Conservation (phyloP, 1,140 invertebrate species). For the Aphis gossypii region DNA sequence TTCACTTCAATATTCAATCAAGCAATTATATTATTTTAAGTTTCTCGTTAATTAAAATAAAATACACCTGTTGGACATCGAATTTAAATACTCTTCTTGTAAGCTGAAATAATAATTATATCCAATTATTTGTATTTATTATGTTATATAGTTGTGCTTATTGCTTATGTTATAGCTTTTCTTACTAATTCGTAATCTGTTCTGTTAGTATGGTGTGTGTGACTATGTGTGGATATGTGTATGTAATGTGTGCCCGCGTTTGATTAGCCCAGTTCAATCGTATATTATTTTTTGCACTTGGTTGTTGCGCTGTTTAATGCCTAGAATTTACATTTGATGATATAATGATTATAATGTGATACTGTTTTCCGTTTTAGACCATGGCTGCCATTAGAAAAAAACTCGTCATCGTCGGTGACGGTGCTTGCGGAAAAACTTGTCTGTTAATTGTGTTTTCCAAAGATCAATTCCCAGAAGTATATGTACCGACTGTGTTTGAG, state of each 20-base stretch:
- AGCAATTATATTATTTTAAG: not conserved
- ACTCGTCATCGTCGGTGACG: constrained; percentile 98
- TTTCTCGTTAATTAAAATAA: not conserved
- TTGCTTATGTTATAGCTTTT: not conserved
- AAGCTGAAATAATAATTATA: not conserved
- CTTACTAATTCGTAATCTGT: not conserved
- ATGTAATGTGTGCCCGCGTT: not conserved
- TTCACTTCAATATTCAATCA: constrained; percentile 32
- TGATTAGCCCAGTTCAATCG: not conserved
- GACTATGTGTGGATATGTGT: not conserved
- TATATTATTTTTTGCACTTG: not conserved
- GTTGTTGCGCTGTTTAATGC: not conserved
- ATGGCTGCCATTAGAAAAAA: constrained; percentile 99
- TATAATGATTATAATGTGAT: not conserved
- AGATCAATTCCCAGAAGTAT: constrained; percentile 98
- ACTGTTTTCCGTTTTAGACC: not conserved
- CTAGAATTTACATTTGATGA: not conserved
- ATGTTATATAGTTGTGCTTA: not conserved
- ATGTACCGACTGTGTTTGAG: constrained; percentile 98
- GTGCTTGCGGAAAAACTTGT: constrained; percentile 98
- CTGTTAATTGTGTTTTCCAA: constrained; percentile 97
- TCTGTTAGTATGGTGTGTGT: not conserved
- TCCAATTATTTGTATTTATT: not conserved
- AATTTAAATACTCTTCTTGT: not conserved
- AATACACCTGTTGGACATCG: not conserved